These are phyloP conservation scores for Ahaetulla prasina DNA, from an alignment of 2,113 vertebrate genomes.

Conservation along the genomic window DNA sequence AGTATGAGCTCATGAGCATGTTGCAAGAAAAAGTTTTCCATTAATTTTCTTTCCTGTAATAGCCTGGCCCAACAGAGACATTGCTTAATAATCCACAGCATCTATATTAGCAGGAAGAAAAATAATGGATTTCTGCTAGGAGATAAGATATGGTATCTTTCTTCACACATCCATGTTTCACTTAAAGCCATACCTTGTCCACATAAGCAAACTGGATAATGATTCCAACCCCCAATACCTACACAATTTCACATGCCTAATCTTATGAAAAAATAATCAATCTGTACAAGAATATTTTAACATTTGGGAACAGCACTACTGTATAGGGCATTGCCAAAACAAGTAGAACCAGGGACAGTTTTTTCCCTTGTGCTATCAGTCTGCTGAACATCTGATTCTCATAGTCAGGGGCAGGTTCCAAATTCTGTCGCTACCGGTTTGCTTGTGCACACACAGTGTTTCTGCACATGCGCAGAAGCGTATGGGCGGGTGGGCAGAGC, in stretches of 20 bases:
- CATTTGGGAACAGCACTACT: neutral
- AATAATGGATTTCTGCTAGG: constrained; percentile 57
- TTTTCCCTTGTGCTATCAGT: neutral
- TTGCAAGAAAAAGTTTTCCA: constrained; percentile 45
- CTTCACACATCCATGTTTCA: constrained; percentile 30
- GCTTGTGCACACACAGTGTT: no score
- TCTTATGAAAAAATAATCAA: neutral
- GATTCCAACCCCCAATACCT: neutral
- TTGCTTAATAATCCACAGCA: constrained; percentile 57
- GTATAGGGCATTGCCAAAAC: neutral
- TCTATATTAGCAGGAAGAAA: constrained; percentile 42
- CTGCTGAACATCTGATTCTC: neutral
- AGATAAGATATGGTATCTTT: constrained; percentile 28
- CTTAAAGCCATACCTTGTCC: constrained; percentile 19
- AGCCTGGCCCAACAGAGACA: constrained; percentile 42
- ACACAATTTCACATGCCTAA: neutral
- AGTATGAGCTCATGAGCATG: constrained; percentile 19
- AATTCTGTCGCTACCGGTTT: no score
- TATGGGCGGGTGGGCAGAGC: no score
- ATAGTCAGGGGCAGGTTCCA: no score
- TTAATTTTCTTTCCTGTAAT: constrained; percentile 47
- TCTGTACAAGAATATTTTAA: neutral
- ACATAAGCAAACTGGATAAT: neutral
- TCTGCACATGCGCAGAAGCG: no score
- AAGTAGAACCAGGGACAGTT: neutral